Evolutionary conservation across 2,113 vertebrate genomes (phyloP), one percentile per base, ranked within the genome.

Genomic region (Brachionichthys hirsutus): DNA sequence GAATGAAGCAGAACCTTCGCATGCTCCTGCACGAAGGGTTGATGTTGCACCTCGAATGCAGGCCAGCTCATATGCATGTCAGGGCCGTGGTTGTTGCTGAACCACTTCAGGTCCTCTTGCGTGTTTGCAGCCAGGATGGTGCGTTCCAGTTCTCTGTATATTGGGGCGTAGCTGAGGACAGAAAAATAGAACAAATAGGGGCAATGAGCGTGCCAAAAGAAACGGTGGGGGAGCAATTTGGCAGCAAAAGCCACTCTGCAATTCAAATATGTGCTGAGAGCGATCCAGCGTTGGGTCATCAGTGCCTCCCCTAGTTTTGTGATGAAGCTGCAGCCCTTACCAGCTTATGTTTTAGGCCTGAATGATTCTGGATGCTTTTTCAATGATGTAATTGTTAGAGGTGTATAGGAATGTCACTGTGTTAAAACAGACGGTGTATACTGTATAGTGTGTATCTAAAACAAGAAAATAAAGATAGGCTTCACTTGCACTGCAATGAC

Each of bases 31-130:
- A 0, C 9, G 11, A 54, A 10, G n/a, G 0, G 40, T 30, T n/a
- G 12, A 41, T 12, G 4, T n/a, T 5, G 11, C 77, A 98, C 97
- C 95, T 99, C 97, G 14, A 99, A 96, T 60, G 92, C 93, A 53
- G 97, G 97, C 97, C 97, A 98, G 86, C 95, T 98, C 97, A 98
- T 99, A 83, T 93, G 93, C 97, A 98, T 98, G 34, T 88, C 95
- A 0, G 97, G 95, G 24, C 97, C 97, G 0, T 94, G 94, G 87
- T 92, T 94, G 89, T 94, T 95, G 82, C 94, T 96, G 92, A 99
- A 99, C 97, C 97, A 99, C 82, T 95, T 93, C 55, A 99, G 94
- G 62, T 99, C 97, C n/a, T 99, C 96, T 88, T 98, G 96, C 0
- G 95, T 94, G 0, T 97, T 97, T 0, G 94, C 92, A 7, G 83